A percentile compares a stretch with the other conserved stretches of the same genome.
Conservation (phyloP, 1,140 invertebrate genomes). For the Dermatophagoides farinae region DNA sequence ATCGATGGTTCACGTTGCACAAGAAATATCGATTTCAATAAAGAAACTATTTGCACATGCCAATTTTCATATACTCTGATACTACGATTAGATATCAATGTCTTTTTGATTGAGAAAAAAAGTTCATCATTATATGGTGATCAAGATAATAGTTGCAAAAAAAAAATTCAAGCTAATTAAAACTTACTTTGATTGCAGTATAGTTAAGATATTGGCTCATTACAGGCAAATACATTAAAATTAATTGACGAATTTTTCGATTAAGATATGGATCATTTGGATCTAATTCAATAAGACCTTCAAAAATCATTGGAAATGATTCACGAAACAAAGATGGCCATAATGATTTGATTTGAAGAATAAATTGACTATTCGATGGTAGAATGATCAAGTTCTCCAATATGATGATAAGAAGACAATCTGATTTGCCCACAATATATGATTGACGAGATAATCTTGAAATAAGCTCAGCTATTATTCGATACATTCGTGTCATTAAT, state of each 20-base stretch:
- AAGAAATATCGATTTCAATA: too few species aligned
- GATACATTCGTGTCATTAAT: background rate
- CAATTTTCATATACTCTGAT: too few species aligned
- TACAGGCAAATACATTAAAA: background rate
- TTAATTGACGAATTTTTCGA: background rate
- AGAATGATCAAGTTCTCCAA: background rate
- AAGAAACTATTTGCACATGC: too few species aligned
- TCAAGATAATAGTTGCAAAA: too few species aligned
- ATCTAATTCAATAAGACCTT: background rate
- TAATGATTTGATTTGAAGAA: background rate
- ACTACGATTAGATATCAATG: background rate
- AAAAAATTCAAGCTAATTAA: background rate
- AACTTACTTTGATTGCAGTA: too few species aligned
- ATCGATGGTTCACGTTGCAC: too few species aligned
- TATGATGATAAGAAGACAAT: background rate
- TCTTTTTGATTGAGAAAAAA: background rate
- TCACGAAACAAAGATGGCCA: background rate
- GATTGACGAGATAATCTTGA: background rate
- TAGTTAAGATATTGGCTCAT: background rate
- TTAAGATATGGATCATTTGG: background rate
- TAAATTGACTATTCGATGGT: background rate
- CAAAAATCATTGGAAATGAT: conserved; percentile 5
- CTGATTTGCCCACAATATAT: background rate
- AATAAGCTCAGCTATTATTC: background rate
- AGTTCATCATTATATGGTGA: too few species aligned